Evolutionary conservation across 2,113 vertebrate species (phyloP), one percentile per base, ranked within the genome.

Genomic region (Cromileptes altivelis): DNA sequence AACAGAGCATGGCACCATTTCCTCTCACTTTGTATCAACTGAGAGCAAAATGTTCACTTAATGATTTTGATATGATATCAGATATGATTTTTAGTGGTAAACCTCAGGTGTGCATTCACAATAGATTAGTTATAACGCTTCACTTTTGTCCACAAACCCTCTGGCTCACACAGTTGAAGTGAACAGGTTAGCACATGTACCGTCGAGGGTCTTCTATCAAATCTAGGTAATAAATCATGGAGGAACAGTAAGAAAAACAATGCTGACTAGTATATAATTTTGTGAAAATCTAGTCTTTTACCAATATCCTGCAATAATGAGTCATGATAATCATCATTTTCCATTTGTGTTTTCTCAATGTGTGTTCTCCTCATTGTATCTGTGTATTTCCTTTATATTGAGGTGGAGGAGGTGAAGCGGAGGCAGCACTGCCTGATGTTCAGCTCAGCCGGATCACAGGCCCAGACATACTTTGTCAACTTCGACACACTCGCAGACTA

Each of bases 321-420:
- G 17, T 45, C 2, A 52, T 50, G 21, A 55, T n/a, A 55, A 61
- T 55, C 4, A 15, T 18, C 7, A 30, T 78, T 72, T 40, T 52
- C 14, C 1, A 0, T 19, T 18, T 57, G 47, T 56, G n/a, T 71
- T 30, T 60, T 61, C 25, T 63, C 53, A 53, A 55, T 61, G 58
- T 4, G 30, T 30, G 30, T n/a, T 19, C 47, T 61, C 67, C 49
- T 80, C 19, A 62, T 37, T 4, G 4, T 47, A 25, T 75, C 42
- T 81, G 23, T 75, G 9, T 72, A 21, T 60, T 78, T 17, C 81
- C 9, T 88, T 85, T 82, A 23, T 72, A 8, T 47, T 83, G 70
- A 94, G 98, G 96, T 99, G 87, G 98, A 99, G 87, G 97, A 99
- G 91, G 94, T 98, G 89, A 98, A 96, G 69, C 95, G 97, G 33